A percentile compares a stretch with the other conserved stretches of the same genome.
Conservation (phyloP, 2,888 invertebrate species). For the Diabrotica balteata region DNA sequence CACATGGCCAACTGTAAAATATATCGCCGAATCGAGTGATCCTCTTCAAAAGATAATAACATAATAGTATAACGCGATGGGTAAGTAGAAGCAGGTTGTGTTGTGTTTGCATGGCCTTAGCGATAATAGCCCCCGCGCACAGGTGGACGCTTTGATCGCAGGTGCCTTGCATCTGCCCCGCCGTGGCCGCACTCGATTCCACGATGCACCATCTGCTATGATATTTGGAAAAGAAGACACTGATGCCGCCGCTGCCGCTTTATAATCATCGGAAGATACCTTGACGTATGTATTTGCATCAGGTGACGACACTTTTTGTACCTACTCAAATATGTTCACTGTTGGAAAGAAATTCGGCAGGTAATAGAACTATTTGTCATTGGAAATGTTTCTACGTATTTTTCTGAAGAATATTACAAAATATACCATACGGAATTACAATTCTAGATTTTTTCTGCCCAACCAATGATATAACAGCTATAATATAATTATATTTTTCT, state of each 20-base stretch:
- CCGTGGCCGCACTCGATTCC: conserved; percentile 19
- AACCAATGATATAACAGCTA: too few species aligned
- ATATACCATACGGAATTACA: too few species aligned
- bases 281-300: background rate
- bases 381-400: too few species aligned
- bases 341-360: too few species aligned
- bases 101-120: conserved; percentile 37
- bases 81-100: conserved; percentile 39
- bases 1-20: conserved; percentile 33
- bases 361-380: too few species aligned
- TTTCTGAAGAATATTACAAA: too few species aligned
- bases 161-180: conserved; percentile 39
- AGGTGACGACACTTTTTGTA: too few species aligned
- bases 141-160: conserved; percentile 38
- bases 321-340: too few species aligned
- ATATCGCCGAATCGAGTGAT: conserved; percentile 23
- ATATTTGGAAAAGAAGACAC: conserved; percentile 15
- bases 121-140: conserved; percentile 34
- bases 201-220: conserved; percentile 31
- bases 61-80: conserved; percentile 36
- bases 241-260: background rate
- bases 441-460: too few species aligned
- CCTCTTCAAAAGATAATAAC: conserved; percentile 35
- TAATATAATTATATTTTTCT: too few species aligned
- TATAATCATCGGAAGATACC: background rate